Evolutionary conservation across 2,888 invertebrate genomes (phyloP).

Genomic region (Sinodicranocentrus sp.): DNA sequence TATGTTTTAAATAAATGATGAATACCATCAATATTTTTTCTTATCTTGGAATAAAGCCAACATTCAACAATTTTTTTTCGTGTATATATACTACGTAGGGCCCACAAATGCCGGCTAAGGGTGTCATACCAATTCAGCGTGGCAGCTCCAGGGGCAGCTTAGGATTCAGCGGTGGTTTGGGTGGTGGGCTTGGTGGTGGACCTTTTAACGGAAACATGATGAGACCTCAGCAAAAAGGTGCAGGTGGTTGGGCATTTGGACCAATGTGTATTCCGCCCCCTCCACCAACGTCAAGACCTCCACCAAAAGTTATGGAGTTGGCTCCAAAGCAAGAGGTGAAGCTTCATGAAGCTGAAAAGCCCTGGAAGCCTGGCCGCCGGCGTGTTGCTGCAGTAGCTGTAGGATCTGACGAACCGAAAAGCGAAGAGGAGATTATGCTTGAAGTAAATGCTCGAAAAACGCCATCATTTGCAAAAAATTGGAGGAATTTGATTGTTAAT

Average conservation of each 20-base stretch:
- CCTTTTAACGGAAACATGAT: slow-evolving; percentile 49
- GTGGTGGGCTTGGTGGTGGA: slow-evolving; percentile 45
- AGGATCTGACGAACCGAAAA: slow-evolving; percentile 79
- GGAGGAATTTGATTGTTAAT: too few relatives aligned
- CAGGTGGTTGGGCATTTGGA: slow-evolving; percentile 67
- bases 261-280: slow-evolving; percentile 74
- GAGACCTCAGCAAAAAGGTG: slow-evolving; percentile 60
- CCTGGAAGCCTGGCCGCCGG: slow-evolving; percentile 88
- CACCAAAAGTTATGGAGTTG: slow-evolving; percentile 77
- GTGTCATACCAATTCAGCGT: slow-evolving; percentile 50
- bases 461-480: too few relatives aligned
- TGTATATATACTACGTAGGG: too few relatives aligned
- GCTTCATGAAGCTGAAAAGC: slow-evolving; percentile 91
- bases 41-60: too few relatives aligned
- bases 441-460: too few relatives aligned
- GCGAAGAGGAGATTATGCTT: slow-evolving; percentile 79
- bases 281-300: slow-evolving; percentile 60
- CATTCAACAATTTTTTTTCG: too few relatives aligned
- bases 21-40: too few relatives aligned
- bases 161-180: slow-evolving; percentile 49
- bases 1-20: too few relatives aligned
- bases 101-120: slow-evolving; percentile 43
- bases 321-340: slow-evolving; percentile 86
- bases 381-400: slow-evolving; percentile 70
- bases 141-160: slow-evolving; percentile 42